Conservation (phyloP, 2,888 invertebrate genomes). For the Priocnemis perturbator region DNA sequence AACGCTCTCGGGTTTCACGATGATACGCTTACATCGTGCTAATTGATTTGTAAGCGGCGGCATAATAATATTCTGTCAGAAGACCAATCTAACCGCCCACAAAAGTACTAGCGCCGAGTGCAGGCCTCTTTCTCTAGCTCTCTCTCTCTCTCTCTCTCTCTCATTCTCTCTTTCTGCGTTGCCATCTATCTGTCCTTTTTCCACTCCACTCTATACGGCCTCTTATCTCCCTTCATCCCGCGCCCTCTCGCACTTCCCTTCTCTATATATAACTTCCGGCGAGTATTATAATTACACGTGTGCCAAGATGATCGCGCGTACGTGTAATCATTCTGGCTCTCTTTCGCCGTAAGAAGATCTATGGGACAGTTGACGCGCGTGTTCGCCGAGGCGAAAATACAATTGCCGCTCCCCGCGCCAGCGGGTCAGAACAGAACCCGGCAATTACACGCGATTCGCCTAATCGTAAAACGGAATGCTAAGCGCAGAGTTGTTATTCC, state of each 20-base stretch:
- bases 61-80: slow-evolving; percentile 27
- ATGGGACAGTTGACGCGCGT: slow-evolving; percentile 60
- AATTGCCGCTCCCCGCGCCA: slow-evolving; percentile 51
- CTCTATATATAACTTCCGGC: slow-evolving; percentile 25
- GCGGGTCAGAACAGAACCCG: slow-evolving; percentile 40
- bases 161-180: not conserved
- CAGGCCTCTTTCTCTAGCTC: not conserved
- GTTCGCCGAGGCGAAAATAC: slow-evolving; percentile 54
- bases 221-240: not conserved
- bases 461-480: slow-evolving; percentile 68
- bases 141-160: not conserved
- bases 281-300: slow-evolving; percentile 54
- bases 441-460: slow-evolving; percentile 68
- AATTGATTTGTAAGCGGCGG: slow-evolving; percentile 51
- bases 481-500: slow-evolving; percentile 54
- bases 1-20: slow-evolving; percentile 3
- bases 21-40: slow-evolving; percentile 14
- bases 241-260: not conserved
- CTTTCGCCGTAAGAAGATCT: slow-evolving; percentile 51
- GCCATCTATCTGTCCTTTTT: not conserved
- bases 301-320: slow-evolving; percentile 38
- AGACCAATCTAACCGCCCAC: slow-evolving; percentile 25
- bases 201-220: not conserved
- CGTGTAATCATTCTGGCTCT: slow-evolving; percentile 56
- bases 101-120: not conserved